Evolutionary conservation across 2,113 vertebrate genomes (phyloP), one percentile per base, ranked within the genome.

Genomic region (Callorhinus ursinus): DNA sequence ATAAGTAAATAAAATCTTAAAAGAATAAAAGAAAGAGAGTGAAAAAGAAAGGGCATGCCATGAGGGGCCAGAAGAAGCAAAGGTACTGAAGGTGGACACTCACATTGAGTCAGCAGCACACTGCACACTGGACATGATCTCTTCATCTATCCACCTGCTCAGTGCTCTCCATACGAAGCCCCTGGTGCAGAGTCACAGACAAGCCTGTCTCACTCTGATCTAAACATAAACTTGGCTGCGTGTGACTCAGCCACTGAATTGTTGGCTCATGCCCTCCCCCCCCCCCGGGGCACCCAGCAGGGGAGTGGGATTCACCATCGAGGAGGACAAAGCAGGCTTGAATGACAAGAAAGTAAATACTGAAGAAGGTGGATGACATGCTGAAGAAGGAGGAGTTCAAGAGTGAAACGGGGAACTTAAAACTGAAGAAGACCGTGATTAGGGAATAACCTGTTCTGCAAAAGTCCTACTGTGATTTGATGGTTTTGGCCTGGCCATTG

Each of bases 321-420:
- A 99, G 99, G 99, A 99, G 96, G 99, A 99, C 13, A 98, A 99
- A 86, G 98, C 98, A 71, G 98, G 98, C 63, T 98, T 99, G 92
- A 99, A 99, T 0, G 99, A 99, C 16, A 98, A 96, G 12, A 99
- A 99, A 92, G 97, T 98, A 97, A 97, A 98, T 1, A 93, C 97
- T 0, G 99, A 99, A 11, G 99, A 99, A 33, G 99, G 99, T 0
- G 94, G 98, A 61, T 98, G 98, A 81, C 79, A 97, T 3, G 79
- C 49, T 87, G 99, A 99, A 59, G 99, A 99, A 79, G 99, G 99
- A 76, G 98, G 96, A 97, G 99, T 99, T 88, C 98, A 99, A 98
- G 99, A 99, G 98, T 99, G 99, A 97, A 99, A 99, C 99, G 98
- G 99, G 98, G 99, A 99, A 18, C 97, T 99, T 55, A 99, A 99